Base-by-base conservation (phyloP, 2,113 vertebrate genomes). In the Forbesichthys agassizii region DNA sequence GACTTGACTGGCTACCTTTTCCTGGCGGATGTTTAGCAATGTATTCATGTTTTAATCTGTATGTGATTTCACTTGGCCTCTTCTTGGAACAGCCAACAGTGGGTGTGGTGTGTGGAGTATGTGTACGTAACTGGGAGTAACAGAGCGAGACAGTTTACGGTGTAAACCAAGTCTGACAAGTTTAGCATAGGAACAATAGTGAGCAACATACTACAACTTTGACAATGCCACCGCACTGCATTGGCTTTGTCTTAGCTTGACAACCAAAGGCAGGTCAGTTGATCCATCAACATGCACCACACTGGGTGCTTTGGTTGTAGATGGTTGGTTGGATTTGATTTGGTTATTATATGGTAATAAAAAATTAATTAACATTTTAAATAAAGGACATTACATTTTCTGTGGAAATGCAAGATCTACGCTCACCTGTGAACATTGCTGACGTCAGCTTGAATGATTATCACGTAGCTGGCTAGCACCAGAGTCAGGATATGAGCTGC, bases 341-440 rank as follows among this genome's bases (percentile, higher is more conserved):
- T 27, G 27, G 27, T 27, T 27, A 27, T 42, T 42, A 42, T 12
- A 51, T 51, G 49, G 3, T 11, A 51, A 10, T 27, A 3, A 27
- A 27, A 27, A 27, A 27, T 27, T 27, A 27, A 27, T 27, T 3
- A 27, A 27, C 27, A 27, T 27, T 27, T 27, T 27, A 27, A 27
- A 9, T 56, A 11, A 46, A 64, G 42, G 33, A 0, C 27, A 11
- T 13, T 33, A 7, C 13, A 52, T 71, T 77, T 56, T 42, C 0
- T 8, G 4, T n/a, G 5, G 51, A 11, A 14, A 5, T 13, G 42
- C 2, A 53, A 53, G 9, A 18, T 46, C 33, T 47, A 18, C 13
- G 61, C 73, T 71, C 27, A 91, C 93, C 86, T 92, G 90, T 93
- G 93, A 9, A 94, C 81, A 64, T 78, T 90, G 78, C 69, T 75